Evolutionary conservation across 2,888 invertebrate species (phyloP).

Genomic region (Acanthopleura granulata): DNA sequence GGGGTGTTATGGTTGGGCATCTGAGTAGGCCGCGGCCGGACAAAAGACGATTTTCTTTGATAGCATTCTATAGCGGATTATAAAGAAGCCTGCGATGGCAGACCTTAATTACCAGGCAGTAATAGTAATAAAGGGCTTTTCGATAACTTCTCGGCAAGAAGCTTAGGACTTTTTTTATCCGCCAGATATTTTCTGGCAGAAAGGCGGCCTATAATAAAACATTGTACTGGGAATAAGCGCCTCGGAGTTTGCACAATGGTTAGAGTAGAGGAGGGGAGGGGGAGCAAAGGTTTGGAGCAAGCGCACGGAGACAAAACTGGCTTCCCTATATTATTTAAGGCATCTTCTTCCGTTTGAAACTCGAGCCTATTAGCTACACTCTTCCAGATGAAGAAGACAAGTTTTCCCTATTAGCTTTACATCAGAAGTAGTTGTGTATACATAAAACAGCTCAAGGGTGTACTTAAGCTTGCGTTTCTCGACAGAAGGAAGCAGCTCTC

Average conservation of each 20-base stretch:
- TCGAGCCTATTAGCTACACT: too few species aligned
- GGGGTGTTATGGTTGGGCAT: conserved; percentile 3
- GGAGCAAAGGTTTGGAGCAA: too few species aligned
- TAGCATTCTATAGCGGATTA: conserved; percentile 15
- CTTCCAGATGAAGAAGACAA: too few species aligned
- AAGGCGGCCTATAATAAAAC: neutral
- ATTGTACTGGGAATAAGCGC: neutral
- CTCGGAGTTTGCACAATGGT: neutral
- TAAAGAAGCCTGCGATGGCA: neutral
- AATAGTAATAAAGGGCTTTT: conserved; percentile 4
- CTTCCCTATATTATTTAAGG: too few species aligned
- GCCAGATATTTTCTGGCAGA: neutral
- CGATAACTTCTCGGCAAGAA: neutral
- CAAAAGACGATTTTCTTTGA: conserved; percentile 20
- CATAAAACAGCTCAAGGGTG: too few species aligned
- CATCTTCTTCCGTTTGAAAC: too few species aligned
- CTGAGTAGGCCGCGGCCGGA: neutral
- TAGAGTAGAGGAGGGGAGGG: too few species aligned
- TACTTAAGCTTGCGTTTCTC: too few species aligned
- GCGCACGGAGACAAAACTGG: too few species aligned
- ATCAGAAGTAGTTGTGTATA: too few species aligned
- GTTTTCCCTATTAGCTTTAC: too few species aligned
- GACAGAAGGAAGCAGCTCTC: too few species aligned
- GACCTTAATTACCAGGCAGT: conserved; percentile 14
- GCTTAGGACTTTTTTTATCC: conserved; percentile 12